Conservation (phyloP, 37 sponge, comb jelly and placozoan species). For the Chondrilla cf. caribensis region DNA sequence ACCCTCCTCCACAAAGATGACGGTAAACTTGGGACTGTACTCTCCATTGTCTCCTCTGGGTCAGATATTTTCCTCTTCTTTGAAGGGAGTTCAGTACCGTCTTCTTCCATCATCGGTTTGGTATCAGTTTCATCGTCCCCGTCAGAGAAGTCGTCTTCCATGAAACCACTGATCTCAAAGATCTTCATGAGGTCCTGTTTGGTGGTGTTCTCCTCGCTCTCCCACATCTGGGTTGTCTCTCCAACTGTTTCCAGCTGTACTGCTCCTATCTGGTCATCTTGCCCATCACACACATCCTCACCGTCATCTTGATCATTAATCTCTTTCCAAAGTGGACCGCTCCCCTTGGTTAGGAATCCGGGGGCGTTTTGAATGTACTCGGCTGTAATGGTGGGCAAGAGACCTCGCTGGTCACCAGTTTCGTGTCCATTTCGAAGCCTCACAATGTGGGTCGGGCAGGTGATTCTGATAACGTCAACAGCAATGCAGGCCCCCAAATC, state of each 20-base stretch:
- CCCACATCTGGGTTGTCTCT: slow-evolving; percentile 8
- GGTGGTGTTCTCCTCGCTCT: too few relatives aligned
- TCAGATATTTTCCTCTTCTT: too few relatives aligned
- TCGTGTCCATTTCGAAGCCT: neutral
- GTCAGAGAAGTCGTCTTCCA: neutral
- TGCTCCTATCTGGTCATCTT: neutral
- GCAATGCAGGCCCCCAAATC: slow-evolving; percentile 37
- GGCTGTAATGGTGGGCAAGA: neutral
- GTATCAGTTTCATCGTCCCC: neutral
- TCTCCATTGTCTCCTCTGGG: too few relatives aligned
- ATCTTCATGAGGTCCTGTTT: slow-evolving; percentile 20
- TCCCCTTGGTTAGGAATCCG: slow-evolving; percentile 1
- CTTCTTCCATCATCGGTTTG: too few relatives aligned
- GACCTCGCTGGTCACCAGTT: too few relatives aligned
- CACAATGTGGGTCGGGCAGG: slow-evolving; percentile 17
- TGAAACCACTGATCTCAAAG: slow-evolving; percentile 24
- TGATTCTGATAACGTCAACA: slow-evolving; percentile 3
- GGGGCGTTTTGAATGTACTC: slow-evolving; percentile 25
- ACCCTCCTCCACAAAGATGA: too few relatives aligned
- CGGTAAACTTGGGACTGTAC: too few relatives aligned
- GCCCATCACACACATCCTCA: too few relatives aligned
- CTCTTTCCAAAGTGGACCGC: neutral
- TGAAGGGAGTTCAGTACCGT: too few relatives aligned
- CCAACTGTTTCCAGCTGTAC: neutral
- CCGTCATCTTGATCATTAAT: neutral